Evolutionary conservation across 2,113 vertebrate genomes (phyloP), one percentile per base, ranked within the genome.

Genomic region (Xiphias gladius): DNA sequence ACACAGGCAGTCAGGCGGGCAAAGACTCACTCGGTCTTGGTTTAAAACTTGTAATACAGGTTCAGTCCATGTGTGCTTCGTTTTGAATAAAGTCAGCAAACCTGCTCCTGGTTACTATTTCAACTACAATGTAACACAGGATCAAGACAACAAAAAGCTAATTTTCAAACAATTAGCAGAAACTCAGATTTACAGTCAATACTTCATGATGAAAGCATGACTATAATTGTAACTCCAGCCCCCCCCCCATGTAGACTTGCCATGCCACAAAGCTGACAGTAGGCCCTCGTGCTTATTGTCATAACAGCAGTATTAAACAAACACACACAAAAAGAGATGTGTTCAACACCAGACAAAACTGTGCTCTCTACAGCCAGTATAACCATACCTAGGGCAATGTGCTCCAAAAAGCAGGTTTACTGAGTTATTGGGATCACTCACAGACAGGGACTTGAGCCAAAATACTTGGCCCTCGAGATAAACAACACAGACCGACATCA

Each of bases 11-110:
- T 14, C 3, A 71, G 43, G 14, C n/a, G 1, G 19, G 4, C 30
- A 8, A 64, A 43, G 55, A 14, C 6, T 32, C 39, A 20, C 26
- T 26, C n/a, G 0, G 11, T 54, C 17, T 48, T n/a, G 8, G 14
- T 74, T 59, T 32, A 55, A 69, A 16, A 59, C 57, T 46, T 43
- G 81, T 20, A 54, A 28, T 78, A 76, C 61, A 48, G 32, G 77
- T 87, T 73, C 12, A 35, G 13, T 54, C 22, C 64, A 6, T 50
- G 7, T 61, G 4, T 39, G 12, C 10, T 32, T 54, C 52, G 39
- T 9, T 39, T 10, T 63, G 5, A 58, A 54, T 11, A 6, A 71
- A 20, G 32, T 0, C 24, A 59, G 50, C 72, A 76, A 59, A 62
- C 69, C 65, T 9, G 63, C 35, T 39, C 30, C 10, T 71, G 7